A percentile compares a stretch with the other conserved stretches of the same genome.
phyloP scores from a whole-genome alignment of 2,888 invertebrate genomes.

The Plagodis pulveraria region DNA sequence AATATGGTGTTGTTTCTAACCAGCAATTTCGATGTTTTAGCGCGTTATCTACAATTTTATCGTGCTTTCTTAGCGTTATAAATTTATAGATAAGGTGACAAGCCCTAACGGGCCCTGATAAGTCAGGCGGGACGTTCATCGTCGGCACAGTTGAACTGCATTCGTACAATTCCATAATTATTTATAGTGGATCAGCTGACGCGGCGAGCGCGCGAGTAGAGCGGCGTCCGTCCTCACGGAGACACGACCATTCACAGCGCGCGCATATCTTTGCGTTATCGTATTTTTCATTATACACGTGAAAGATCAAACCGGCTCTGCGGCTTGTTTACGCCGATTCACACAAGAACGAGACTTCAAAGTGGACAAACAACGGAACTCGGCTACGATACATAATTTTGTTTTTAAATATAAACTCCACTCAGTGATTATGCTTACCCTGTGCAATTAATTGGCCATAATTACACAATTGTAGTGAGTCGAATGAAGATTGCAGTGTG shows the following conservation, averaged over 20 bases:
- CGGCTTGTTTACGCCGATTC: conserved; percentile 59
- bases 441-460: conserved; percentile 16
- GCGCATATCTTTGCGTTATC: conserved; percentile 40
- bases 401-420: conserved; percentile 17
- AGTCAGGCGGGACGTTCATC: conserved; percentile 9
- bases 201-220: conserved; percentile 41
- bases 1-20: conserved; percentile 8
- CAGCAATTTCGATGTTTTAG: neutral
- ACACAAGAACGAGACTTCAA: conserved; percentile 46
- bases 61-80: conserved; percentile 12
- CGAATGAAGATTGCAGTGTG: conserved; percentile 41
- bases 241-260: conserved; percentile 29
- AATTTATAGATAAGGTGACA: conserved; percentile 20
- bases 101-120: neutral
- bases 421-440: conserved; percentile 16
- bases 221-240: conserved; percentile 30
- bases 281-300: conserved; percentile 53
- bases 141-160: conserved; percentile 55
- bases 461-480: conserved; percentile 34
- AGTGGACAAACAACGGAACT: conserved; percentile 40
- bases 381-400: conserved; percentile 5
- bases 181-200: conserved; percentile 83
- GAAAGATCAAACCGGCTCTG: conserved; percentile 59
- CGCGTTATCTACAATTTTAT: conserved; percentile 5
- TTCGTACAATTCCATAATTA: conserved; percentile 74